Conservation (phyloP, 2,113 vertebrate species). For the Delphinus delphis region DNA sequence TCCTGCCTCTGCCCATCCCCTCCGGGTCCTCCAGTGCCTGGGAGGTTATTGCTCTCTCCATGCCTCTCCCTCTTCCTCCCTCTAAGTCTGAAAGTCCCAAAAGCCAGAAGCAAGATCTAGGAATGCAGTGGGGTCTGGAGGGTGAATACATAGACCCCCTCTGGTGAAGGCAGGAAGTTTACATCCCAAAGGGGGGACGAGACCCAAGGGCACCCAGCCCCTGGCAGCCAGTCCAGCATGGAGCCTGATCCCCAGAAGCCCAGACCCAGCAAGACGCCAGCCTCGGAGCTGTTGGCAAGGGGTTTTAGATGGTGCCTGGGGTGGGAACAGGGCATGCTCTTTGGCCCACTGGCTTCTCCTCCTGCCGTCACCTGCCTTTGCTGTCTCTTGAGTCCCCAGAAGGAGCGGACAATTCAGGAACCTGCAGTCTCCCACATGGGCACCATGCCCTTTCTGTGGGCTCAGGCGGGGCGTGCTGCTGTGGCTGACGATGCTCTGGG, state of each 20-base stretch:
- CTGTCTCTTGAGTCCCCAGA: neutral
- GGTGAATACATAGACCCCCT: neutral
- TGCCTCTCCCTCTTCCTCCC: rapidly evolving
- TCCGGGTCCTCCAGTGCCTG: neutral
- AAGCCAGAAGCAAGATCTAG: neutral
- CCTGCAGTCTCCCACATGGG: rapidly evolving
- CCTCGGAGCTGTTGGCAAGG: neutral
- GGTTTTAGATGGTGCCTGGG: neutral
- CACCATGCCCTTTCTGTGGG: rapidly evolving
- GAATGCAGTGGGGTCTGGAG: neutral
- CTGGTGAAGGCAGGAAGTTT: neutral
- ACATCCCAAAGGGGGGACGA: neutral
- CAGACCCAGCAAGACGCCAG: neutral
- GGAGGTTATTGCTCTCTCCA: rapidly evolving
- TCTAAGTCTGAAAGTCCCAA: neutral
- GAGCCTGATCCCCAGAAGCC: neutral
- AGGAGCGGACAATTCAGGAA: neutral
- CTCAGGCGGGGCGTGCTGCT: neutral
- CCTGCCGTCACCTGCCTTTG: neutral
- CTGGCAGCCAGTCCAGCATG: neutral
- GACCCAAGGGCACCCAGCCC: neutral
- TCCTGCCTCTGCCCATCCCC: neutral
- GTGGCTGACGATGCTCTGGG: neutral
- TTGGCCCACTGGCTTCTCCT: neutral
- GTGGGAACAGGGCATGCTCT: neutral